A percentile compares a stretch with the other conserved stretches of the same genome.
These are phyloP conservation scores for Lasiurus cinereus DNA, from an alignment of 2,113 vertebrate genomes.

Conservation along the genomic window DNA sequence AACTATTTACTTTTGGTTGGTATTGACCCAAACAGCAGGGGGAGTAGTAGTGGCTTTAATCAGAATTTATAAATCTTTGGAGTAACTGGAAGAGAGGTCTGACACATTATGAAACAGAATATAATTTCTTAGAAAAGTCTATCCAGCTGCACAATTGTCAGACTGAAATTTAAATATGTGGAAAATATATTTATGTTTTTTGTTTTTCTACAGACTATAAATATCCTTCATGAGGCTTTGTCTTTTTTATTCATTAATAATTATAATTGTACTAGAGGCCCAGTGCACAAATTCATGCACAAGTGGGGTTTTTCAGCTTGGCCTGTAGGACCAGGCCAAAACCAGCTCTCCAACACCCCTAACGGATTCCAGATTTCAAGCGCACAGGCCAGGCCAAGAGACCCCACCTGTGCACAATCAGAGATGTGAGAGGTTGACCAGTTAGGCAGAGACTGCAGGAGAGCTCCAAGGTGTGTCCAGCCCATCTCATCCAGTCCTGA, in stretches of 20 bases:
- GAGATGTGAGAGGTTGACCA: no score
- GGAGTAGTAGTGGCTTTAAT: neutral
- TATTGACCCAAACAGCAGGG: neutral
- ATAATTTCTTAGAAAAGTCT: neutral
- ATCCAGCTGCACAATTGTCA: neutral
- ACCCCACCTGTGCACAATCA: no score
- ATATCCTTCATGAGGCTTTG: neutral
- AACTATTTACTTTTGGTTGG: neutral
- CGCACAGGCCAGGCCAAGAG: no score
- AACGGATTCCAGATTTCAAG: no score
- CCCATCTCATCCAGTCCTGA: fast-evolving
- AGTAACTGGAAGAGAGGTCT: neutral
- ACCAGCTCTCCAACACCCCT: no score
- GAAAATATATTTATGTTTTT: neutral
- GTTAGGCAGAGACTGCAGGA: no score
- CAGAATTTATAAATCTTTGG: neutral
- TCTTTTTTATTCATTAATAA: neutral
- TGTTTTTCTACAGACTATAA: neutral
- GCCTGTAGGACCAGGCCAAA: no score
- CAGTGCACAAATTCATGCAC: no score
- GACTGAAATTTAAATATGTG: neutral
- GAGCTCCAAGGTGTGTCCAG: no score
- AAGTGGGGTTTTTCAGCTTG: no score
- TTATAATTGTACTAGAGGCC: no score
- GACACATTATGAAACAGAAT: no score